These are phyloP conservation scores for Synchiropus splendidus DNA, from an alignment of 2,113 vertebrate genomes.

Conservation along the genomic window DNA sequence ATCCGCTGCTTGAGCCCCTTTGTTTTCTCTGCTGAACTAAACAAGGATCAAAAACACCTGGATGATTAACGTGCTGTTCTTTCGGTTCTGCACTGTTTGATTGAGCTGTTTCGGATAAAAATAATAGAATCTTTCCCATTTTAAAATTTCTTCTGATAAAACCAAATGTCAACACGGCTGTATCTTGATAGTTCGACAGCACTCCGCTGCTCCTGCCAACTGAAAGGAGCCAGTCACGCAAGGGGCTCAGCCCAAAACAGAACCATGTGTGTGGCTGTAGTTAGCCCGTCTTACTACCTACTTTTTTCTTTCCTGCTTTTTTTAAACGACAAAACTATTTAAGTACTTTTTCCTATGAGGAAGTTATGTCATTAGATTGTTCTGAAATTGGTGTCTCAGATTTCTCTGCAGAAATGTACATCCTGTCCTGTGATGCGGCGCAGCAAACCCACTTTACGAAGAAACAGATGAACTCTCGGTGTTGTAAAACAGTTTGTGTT, in stretches of 20 bases:
- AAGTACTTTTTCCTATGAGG: constrained; percentile 44
- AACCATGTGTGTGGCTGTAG: constrained; percentile 58
- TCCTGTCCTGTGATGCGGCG: not conserved
- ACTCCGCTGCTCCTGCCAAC: constrained; percentile 42
- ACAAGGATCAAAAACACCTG: no score
- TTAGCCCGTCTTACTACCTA: constrained; percentile 54
- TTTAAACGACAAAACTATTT: constrained; percentile 42
- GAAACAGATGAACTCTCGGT: not conserved
- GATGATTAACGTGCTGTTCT: no score
- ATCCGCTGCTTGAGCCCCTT: no score
- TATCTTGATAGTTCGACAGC: constrained; percentile 49
- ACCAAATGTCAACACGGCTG: constrained; percentile 41
- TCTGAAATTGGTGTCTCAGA: constrained; percentile 43
- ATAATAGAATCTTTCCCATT: constrained; percentile 37
- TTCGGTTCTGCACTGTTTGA: constrained; percentile 1
- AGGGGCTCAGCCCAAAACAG: constrained; percentile 57
- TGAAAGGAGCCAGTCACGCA: constrained; percentile 46
- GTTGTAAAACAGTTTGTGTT: not conserved
- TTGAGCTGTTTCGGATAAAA: constrained; percentile 36
- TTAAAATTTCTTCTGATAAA: constrained; percentile 51
- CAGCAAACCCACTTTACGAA: not conserved
- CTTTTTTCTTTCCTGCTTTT: constrained; percentile 22
- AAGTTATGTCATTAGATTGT: constrained; percentile 34
- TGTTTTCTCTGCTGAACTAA: no score
- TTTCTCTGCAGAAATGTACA: constrained; percentile 20